phyloP scores from a whole-genome alignment of 1,140 invertebrate genomes.

The Dendroctonus valens region DNA sequence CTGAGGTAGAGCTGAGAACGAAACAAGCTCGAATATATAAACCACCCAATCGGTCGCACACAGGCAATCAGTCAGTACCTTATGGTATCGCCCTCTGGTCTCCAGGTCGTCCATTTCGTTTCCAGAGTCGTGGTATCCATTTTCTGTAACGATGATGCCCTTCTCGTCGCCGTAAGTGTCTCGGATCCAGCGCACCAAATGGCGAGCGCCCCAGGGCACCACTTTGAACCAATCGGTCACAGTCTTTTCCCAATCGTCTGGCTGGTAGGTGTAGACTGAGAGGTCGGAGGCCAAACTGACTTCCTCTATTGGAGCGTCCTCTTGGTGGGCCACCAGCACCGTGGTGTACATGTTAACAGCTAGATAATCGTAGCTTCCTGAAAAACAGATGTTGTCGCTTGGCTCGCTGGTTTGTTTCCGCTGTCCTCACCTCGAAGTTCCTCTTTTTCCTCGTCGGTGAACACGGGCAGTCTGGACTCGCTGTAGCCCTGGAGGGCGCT shows the following conservation, averaged over 20 bases:
- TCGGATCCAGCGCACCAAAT: slow-evolving; percentile 63
- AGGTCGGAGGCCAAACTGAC: slow-evolving; percentile 4
- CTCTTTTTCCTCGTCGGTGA: slow-evolving; percentile 59
- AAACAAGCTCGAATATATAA: not conserved
- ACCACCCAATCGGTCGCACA: slow-evolving; percentile 3
- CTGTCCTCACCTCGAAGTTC: slow-evolving; percentile 53
- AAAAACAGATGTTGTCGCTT: not conserved
- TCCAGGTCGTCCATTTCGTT: slow-evolving; percentile 32
- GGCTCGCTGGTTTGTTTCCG: not conserved
- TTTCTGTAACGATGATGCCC: slow-evolving; percentile 40
- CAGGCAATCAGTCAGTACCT: slow-evolving; percentile 19
- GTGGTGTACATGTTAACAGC: slow-evolving; percentile 11
- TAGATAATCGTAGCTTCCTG: slow-evolving; percentile 12
- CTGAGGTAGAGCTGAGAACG: slow-evolving; percentile 59
- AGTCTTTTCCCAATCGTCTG: slow-evolving; percentile 32
- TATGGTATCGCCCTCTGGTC: slow-evolving; percentile 35
- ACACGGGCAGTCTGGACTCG: slow-evolving; percentile 58
- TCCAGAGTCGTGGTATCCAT: slow-evolving; percentile 40
- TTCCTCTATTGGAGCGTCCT: not conserved
- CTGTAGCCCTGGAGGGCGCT: slow-evolving; percentile 59
- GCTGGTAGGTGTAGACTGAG: slow-evolving; percentile 14
- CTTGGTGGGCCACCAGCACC: not conserved
- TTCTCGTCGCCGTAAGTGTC: slow-evolving; percentile 59
- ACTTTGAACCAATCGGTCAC: slow-evolving; percentile 39
- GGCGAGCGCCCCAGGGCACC: slow-evolving; percentile 58